phyloP scores from a whole-genome alignment of 92 coral and sea anemone genomes.

The Epizoanthus fatuus region DNA sequence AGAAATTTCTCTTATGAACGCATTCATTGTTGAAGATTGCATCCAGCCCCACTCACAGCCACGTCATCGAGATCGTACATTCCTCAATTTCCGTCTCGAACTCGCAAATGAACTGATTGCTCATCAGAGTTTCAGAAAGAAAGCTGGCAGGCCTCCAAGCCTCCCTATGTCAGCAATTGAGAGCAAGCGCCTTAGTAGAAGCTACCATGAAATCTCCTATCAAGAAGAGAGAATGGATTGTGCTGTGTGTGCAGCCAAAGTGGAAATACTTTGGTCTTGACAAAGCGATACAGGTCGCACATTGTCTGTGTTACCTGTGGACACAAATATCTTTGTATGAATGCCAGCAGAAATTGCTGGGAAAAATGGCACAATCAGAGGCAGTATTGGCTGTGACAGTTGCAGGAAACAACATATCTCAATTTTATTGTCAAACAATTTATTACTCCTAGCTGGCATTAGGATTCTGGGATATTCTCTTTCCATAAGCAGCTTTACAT shows the following conservation, averaged over 20 bases:
- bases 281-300: too few relatives aligned
- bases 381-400: not conserved
- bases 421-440: not conserved
- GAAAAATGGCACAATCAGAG: not conserved
- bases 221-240: too few relatives aligned
- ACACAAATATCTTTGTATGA: not conserved
- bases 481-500: not conserved
- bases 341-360: constrained; percentile 3
- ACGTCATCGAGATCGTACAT: not conserved
- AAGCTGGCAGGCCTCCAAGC: constrained; percentile 4
- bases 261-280: too few relatives aligned
- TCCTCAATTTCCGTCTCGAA: constrained; percentile 2
- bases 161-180: too few relatives aligned
- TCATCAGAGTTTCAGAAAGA: not conserved
- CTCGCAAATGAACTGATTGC: not conserved
- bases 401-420: not conserved
- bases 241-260: too few relatives aligned
- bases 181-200: too few relatives aligned
- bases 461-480: not conserved
- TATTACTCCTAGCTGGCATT: not conserved
- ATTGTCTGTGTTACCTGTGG: too few relatives aligned
- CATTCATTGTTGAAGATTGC: not conserved
- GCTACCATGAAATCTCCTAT: too few relatives aligned
- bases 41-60: constrained; percentile 19
- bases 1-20: not conserved